Conservation (phyloP, 2,113 vertebrate species). For the Notechis scutatus region DNA sequence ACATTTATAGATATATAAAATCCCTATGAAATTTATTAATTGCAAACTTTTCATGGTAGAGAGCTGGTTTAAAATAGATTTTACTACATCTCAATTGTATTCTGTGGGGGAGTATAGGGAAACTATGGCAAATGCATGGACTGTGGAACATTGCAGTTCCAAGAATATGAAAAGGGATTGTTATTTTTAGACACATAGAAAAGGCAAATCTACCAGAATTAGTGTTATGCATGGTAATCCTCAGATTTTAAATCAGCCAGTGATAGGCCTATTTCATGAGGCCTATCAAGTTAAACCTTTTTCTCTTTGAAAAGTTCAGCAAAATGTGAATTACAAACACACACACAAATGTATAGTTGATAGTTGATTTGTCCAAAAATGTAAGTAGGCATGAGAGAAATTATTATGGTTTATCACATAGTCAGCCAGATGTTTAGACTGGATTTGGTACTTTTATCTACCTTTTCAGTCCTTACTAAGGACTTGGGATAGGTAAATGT, state of each 20-base stretch:
- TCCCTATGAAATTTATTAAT: background rate
- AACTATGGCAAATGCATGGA: background rate
- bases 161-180: conserved; percentile 28
- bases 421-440: background rate
- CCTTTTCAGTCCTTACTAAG: background rate
- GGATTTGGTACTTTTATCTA: background rate
- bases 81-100: background rate
- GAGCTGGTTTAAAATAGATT: background rate
- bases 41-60: background rate
- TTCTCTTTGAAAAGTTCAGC: conserved; percentile 17
- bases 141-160: background rate
- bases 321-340: conserved; percentile 13
- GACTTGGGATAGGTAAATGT: background rate
- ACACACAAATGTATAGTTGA: background rate
- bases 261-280: background rate
- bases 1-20: background rate
- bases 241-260: background rate
- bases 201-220: background rate
- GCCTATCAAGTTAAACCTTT: background rate
- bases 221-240: background rate
- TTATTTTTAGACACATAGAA: background rate
- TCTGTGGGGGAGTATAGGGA: background rate
- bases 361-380: conserved; percentile 15
- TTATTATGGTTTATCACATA: background rate
- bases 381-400: background rate